Evolutionary conservation across 1,140 invertebrate species (phyloP).

Genomic region (Amphibalanus amphitrite): DNA sequence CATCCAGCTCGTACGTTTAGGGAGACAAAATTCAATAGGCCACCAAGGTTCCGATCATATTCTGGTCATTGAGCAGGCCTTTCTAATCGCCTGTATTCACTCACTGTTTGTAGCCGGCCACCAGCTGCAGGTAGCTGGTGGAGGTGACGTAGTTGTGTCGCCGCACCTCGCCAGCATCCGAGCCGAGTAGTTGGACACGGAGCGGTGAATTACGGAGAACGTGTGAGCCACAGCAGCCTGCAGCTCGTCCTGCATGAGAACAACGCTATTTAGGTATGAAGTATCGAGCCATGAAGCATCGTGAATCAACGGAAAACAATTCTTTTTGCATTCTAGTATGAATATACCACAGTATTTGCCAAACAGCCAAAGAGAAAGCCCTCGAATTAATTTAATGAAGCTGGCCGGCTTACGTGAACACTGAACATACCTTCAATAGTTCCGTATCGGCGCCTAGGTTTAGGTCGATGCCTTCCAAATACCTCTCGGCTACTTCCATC

Average conservation of each 20-base stretch:
- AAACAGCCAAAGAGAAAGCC: too few species aligned
- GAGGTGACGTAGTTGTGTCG: constrained; percentile 83
- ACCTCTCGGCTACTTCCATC: constrained; percentile 45
- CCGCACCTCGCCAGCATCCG: constrained; percentile 28
- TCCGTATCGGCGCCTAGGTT: constrained; percentile 41
- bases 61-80: too few species aligned
- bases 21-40: too few species aligned
- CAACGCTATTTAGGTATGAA: neutral
- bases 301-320: too few species aligned
- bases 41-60: too few species aligned
- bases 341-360: too few species aligned
- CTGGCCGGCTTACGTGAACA: too few species aligned
- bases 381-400: too few species aligned
- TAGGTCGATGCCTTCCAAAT: constrained; percentile 22
- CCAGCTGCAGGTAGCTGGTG: constrained; percentile 82
- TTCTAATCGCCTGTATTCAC: too few species aligned
- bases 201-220: neutral
- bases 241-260: neutral
- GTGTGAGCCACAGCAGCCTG: neutral
- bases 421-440: neutral
- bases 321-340: too few species aligned
- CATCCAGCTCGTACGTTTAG: too few species aligned
- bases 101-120: constrained; percentile 57
- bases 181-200: neutral
- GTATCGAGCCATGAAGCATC: too few species aligned